Evolutionary conservation across 2,113 vertebrate genomes (phyloP).

Genomic region (Colinus virginianus): DNA sequence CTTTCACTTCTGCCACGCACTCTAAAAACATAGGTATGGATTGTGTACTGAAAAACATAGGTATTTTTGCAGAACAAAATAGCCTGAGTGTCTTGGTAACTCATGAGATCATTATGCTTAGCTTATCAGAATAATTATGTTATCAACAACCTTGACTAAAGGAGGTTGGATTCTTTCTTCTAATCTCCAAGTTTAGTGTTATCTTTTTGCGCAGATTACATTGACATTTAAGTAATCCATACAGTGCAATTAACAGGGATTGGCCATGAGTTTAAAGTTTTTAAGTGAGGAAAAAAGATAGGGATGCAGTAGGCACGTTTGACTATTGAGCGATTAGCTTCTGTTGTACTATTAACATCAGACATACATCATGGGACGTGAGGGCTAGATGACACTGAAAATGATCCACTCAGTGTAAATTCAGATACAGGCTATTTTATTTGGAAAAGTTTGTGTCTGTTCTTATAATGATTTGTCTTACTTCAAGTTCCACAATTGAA

Average conservation of each 20-base stretch:
- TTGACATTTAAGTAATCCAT: conserved; percentile 68
- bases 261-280: conserved; percentile 32
- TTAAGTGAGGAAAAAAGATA: conserved; percentile 32
- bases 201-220: conserved; percentile 70
- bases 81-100: conserved; percentile 47
- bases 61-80: conserved; percentile 25
- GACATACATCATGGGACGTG: not conserved
- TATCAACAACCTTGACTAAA: conserved; percentile 72
- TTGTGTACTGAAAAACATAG: not conserved
- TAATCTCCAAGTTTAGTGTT: conserved; percentile 62
- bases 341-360: not conserved
- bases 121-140: conserved; percentile 76
- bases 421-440: not conserved
- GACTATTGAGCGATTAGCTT: conserved; percentile 24
- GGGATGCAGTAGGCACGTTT: not conserved
- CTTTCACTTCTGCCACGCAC: not conserved
- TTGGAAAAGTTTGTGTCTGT: not conserved
- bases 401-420: not conserved
- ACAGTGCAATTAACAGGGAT: conserved; percentile 70
- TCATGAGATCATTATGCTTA: conserved; percentile 19
- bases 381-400: not conserved
- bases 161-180: conserved; percentile 71
- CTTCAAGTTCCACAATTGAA: not conserved
- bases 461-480: not conserved
- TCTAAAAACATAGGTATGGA: conserved; percentile 21